These are phyloP conservation scores for Agrochola macilenta DNA, from an alignment of 2,888 invertebrate species.

Conservation along the genomic window DNA sequence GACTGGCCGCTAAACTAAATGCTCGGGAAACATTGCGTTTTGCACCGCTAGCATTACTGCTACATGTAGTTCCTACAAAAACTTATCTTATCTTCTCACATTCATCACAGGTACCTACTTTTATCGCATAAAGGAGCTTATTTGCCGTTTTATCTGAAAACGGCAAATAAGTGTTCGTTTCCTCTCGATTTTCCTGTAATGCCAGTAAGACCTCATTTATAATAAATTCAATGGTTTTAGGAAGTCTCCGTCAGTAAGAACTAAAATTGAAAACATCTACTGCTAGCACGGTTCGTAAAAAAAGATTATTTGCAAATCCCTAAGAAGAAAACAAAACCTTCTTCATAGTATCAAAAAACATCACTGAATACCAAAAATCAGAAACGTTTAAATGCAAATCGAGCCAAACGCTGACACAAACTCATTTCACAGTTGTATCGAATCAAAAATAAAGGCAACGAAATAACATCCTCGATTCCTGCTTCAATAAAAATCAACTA, in stretches of 20 bases:
- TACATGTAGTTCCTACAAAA: too few species aligned
- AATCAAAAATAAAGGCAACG: conserved; percentile 68
- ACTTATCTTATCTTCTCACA: background rate
- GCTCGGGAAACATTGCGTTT: too few species aligned
- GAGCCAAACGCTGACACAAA: conserved; percentile 34
- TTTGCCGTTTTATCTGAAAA: background rate
- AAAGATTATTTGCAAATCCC: background rate
- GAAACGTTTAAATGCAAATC: conserved; percentile 49
- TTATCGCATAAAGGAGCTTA: too few species aligned
- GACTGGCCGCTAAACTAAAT: too few species aligned
- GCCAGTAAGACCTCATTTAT: background rate
- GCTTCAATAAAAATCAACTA: conserved; percentile 82
- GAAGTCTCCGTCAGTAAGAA: background rate
- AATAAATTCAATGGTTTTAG: background rate
- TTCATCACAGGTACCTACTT: too few species aligned
- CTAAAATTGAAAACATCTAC: background rate
- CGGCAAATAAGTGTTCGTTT: background rate
- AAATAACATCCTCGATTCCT: conserved; percentile 73
- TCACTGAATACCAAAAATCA: background rate
- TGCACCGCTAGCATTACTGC: too few species aligned
- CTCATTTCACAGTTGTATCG: conserved; percentile 53
- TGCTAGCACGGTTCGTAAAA: background rate
- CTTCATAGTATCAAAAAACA: background rate
- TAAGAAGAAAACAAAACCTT: background rate
- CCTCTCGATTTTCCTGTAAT: background rate